Conservation (phyloP, 1,140 invertebrate genomes). For the Aradophagus sp. region DNA sequence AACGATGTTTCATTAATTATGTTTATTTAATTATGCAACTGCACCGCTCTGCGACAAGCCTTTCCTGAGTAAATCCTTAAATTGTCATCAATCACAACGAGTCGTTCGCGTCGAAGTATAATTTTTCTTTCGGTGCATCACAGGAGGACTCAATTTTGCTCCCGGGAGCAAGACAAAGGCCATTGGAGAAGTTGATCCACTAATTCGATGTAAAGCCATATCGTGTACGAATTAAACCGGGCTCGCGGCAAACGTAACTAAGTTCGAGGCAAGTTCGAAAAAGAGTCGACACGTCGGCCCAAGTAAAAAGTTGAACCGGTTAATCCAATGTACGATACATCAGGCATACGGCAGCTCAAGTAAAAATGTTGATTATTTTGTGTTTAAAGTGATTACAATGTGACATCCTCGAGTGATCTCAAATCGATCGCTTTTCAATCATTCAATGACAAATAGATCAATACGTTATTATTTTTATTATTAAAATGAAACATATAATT, state of each 20-base stretch:
- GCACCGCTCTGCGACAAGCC: not conserved
- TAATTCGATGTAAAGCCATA: constrained; percentile 49
- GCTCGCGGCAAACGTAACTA: constrained; percentile 46
- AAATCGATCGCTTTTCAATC: no score
- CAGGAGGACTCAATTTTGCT: constrained; percentile 32
- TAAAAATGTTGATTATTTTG: no score
- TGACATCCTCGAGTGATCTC: no score
- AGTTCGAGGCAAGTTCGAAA: constrained; percentile 44
- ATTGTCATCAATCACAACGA: constrained; percentile 11
- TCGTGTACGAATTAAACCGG: constrained; percentile 49
- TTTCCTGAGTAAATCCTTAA: not conserved
- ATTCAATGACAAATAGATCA: no score
- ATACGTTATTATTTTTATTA: no score
- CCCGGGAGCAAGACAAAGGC: not conserved
- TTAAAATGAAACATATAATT: no score
- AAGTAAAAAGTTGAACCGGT: constrained; percentile 45
- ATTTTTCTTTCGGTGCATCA: constrained; percentile 8
- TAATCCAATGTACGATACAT: constrained; percentile 44
- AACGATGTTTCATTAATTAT: no score
- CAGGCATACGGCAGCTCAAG: no score
- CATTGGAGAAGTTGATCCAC: constrained; percentile 13
- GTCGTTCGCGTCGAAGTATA: constrained; percentile 18
- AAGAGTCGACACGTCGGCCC: constrained; percentile 32
- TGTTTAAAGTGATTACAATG: no score
- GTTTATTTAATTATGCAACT: no score